Percentiles rank a stretch among this genome's conserved stretches.
Evolutionary conservation across 2,113 vertebrate genomes (phyloP).

Genomic region (Origma solitaria): DNA sequence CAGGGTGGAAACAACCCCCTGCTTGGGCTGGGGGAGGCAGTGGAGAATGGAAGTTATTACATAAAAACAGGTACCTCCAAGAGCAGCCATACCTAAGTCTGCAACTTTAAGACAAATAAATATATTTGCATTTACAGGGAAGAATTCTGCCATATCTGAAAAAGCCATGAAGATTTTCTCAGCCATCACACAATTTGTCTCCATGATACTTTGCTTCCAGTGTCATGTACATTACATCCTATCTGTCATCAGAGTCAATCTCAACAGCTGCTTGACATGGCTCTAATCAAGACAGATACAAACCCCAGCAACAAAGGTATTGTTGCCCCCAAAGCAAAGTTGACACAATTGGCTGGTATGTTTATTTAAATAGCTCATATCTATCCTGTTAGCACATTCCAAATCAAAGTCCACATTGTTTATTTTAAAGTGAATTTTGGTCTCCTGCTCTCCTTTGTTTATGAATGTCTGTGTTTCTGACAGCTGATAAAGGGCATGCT

Average conservation of each 20-base stretch:
- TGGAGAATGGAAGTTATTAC: background rate
- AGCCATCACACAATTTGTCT: background rate
- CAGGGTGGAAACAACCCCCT: background rate
- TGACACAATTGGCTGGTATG: background rate
- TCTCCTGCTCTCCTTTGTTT: slow-evolving; percentile 32
- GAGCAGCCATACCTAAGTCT: background rate
- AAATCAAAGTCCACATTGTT: slow-evolving; percentile 18
- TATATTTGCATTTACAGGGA: background rate
- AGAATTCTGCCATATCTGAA: slow-evolving; percentile 9
- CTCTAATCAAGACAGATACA: slow-evolving; percentile 36
- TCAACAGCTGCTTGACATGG: background rate
- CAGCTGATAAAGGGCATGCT: slow-evolving; percentile 49
- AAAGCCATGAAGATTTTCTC: background rate
- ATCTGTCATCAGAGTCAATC: background rate
- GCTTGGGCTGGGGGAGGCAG: background rate
- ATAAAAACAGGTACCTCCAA: background rate
- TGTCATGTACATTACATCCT: background rate
- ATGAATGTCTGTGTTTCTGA: slow-evolving; percentile 49
- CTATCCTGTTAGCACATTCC: slow-evolving; percentile 35
- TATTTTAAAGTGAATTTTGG: slow-evolving; percentile 48
- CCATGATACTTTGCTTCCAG: background rate
- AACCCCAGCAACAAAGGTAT: background rate
- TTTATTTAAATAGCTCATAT: slow-evolving; percentile 40
- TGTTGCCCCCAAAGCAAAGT: background rate
- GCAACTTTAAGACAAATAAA: slow-evolving; percentile 19